Evolutionary conservation across 2,113 vertebrate genomes (phyloP).

Genomic region (Cygnus buccinator): DNA sequence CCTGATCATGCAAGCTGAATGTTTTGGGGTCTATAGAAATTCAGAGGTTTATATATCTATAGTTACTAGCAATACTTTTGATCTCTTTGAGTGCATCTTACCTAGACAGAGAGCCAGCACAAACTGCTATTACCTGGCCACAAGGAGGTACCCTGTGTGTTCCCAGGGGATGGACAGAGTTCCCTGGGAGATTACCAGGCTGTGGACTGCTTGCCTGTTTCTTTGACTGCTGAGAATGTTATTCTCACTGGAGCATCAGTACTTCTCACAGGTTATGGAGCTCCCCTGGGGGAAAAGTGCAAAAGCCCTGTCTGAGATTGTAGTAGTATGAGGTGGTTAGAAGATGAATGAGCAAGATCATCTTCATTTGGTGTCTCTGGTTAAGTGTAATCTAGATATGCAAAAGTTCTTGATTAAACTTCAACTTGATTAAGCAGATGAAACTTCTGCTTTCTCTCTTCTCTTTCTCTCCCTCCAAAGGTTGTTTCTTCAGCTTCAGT

Average conservation of each 20-base stretch:
- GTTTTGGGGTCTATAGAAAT: not conserved
- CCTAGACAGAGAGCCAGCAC: not conserved
- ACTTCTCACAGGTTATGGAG: not conserved
- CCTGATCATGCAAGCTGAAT: not conserved
- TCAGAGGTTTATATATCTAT: not conserved
- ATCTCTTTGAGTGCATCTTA: not conserved
- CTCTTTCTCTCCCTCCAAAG: not conserved
- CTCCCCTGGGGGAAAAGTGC: not conserved
- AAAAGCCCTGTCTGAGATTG: not conserved
- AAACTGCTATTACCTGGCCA: not conserved
- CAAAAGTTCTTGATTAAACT: not conserved
- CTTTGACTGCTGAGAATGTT: not conserved
- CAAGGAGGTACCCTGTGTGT: accelerated
- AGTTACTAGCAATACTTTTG: not conserved
- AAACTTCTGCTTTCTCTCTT: not conserved
- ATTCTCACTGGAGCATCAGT: not conserved
- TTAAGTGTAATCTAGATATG: not conserved
- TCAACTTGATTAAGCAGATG: not conserved
- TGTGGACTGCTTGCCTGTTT: not conserved
- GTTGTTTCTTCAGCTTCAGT: not conserved
- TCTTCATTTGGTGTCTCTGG: not conserved
- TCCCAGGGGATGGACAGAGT: not conserved
- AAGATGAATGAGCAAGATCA: not conserved
- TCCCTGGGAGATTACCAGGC: not conserved
- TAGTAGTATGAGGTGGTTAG: not conserved